Conservation (phyloP, 2,888 invertebrate genomes). For the Troilus luridus region DNA sequence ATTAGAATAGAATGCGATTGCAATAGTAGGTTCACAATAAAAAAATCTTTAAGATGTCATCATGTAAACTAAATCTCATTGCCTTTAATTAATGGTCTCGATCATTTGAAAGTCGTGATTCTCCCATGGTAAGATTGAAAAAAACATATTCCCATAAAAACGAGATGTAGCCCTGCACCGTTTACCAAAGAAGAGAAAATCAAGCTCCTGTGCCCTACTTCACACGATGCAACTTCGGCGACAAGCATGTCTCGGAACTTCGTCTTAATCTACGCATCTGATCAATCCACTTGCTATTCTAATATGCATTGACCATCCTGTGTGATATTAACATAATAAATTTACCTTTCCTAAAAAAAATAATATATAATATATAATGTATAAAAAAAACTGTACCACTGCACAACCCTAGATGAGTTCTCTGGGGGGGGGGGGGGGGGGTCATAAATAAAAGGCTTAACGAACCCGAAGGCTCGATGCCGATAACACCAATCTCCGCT, state of each 20-base stretch:
- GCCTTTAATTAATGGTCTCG: background rate
- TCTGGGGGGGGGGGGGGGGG: too few species aligned
- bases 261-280: background rate
- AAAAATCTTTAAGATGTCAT: background rate
- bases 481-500: too few species aligned
- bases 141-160: slow-evolving; percentile 5
- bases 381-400: too few species aligned
- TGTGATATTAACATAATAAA: too few species aligned
- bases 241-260: background rate
- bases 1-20: background rate
- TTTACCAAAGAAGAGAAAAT: slow-evolving; percentile 34
- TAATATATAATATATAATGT: too few species aligned
- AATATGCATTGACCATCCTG: background rate
- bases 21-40: background rate
- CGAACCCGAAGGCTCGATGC: too few species aligned
- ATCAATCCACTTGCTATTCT: background rate
- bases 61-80: background rate
- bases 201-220: background rate
- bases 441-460: too few species aligned
- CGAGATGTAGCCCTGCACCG: background rate
- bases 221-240: background rate
- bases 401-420: too few species aligned
- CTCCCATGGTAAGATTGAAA: background rate
- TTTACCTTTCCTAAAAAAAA: too few species aligned
- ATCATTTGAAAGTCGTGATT: background rate